Evolutionary conservation across 2,888 invertebrate genomes (phyloP).

Genomic region (Cataglyphis rosenhaueri): DNA sequence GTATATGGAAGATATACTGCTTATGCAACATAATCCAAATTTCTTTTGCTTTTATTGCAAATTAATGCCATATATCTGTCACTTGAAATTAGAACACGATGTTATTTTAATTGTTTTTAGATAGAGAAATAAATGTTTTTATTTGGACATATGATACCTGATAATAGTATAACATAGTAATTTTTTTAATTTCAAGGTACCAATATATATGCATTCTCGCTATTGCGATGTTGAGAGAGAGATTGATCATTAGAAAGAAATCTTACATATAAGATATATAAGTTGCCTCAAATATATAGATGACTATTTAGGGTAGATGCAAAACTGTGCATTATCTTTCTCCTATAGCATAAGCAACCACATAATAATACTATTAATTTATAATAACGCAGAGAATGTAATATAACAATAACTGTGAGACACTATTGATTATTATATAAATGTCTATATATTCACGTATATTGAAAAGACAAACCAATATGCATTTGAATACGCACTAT

Average conservation of each 20-base stretch:
- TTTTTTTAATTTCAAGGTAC: slow-evolving; percentile 42
- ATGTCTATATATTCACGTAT: slow-evolving; percentile 76
- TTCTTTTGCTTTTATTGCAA: slow-evolving; percentile 25
- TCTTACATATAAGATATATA: slow-evolving; percentile 50
- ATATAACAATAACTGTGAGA: slow-evolving; percentile 69
- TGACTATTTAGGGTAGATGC: slow-evolving; percentile 58
- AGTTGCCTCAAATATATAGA: slow-evolving; percentile 47
- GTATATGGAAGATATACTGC: slow-evolving; percentile 19
- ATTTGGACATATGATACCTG: not conserved
- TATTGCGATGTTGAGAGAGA: slow-evolving; percentile 28
- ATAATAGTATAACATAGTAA: slow-evolving; percentile 17
- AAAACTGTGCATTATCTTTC: slow-evolving; percentile 72
- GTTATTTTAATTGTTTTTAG: slow-evolving; percentile 39
- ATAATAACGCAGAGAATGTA: slow-evolving; percentile 70
- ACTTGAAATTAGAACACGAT: slow-evolving; percentile 24
- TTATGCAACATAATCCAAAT: slow-evolving; percentile 18
- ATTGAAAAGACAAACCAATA: slow-evolving; percentile 57
- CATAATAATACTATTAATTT: slow-evolving; percentile 67
- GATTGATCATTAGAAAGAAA: slow-evolving; percentile 11
- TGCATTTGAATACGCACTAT: slow-evolving; percentile 55
- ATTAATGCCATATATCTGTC: slow-evolving; percentile 39
- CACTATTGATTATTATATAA: slow-evolving; percentile 68
- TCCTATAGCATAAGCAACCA: slow-evolving; percentile 61
- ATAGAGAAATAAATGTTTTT: slow-evolving; percentile 22
- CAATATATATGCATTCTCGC: slow-evolving; percentile 52